Percentiles rank a stretch among this genome's conserved stretches.
phyloP scores from a whole-genome alignment of 2,797 vertebrate genomes.

The Rhodeus uyekii region DNA sequence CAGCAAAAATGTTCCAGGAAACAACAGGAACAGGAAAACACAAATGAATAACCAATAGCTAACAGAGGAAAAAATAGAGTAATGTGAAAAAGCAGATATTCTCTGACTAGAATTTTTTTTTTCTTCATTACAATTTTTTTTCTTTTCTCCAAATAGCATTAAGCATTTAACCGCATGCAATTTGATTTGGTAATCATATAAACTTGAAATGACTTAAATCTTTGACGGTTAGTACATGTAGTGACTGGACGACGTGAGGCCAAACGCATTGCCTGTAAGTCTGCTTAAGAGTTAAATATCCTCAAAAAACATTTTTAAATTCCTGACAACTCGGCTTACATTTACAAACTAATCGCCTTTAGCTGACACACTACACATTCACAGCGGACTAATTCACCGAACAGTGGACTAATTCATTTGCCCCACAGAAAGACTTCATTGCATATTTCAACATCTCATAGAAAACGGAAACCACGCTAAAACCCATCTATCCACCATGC shows the following conservation, averaged over 20 bases:
- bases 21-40: neutral
- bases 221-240: neutral
- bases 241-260: neutral
- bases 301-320: constrained; percentile 64
- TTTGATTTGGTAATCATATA: neutral
- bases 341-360: constrained; percentile 71
- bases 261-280: constrained; percentile 5
- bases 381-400: constrained; percentile 52
- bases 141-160: neutral
- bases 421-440: constrained; percentile 63
- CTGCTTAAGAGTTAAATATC: constrained; percentile 57
- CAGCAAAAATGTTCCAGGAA: neutral
- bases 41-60: neutral
- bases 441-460: constrained; percentile 71
- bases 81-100: neutral
- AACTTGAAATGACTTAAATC: neutral
- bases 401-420: constrained; percentile 75
- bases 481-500: constrained; percentile 70
- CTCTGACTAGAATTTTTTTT: neutral
- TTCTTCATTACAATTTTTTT: neutral
- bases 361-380: constrained; percentile 66
- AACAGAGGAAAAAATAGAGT: neutral
- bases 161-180: neutral
- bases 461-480: constrained; percentile 49
- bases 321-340: constrained; percentile 70